Conservation (phyloP, 2,888 invertebrate genomes). For the Megamerina dolium region DNA sequence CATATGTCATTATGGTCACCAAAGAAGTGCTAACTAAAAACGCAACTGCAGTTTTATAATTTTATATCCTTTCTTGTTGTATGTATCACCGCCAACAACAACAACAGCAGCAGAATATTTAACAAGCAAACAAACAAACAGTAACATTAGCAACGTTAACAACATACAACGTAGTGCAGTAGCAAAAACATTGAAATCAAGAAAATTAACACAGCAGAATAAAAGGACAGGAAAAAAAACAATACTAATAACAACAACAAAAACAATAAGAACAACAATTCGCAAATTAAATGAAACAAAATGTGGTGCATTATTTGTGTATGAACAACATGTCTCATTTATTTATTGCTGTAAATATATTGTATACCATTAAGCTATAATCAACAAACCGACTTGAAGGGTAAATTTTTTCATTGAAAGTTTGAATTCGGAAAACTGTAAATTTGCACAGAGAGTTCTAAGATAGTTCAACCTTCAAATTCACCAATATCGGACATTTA, state of each 20-base stretch:
- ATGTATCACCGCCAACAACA: too few relatives aligned
- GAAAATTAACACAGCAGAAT: too few relatives aligned
- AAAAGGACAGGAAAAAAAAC: background rate
- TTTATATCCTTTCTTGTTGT: background rate
- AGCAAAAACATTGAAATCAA: too few relatives aligned
- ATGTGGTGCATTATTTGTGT: slow-evolving; percentile 44
- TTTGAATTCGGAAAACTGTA: too few relatives aligned
- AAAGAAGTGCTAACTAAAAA: slow-evolving; percentile 46
- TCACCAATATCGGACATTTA: too few relatives aligned
- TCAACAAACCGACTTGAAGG: too few relatives aligned
- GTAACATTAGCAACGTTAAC: slow-evolving; percentile 16
- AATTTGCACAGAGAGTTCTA: too few relatives aligned
- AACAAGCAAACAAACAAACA: slow-evolving; percentile 6
- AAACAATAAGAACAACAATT: slow-evolving; percentile 25
- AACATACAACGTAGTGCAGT: background rate
- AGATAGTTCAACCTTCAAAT: too few relatives aligned
- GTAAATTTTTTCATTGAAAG: too few relatives aligned
- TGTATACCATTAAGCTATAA: too few relatives aligned
- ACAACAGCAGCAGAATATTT: too few relatives aligned
- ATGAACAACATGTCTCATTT: slow-evolving; percentile 51
- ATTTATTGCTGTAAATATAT: slow-evolving; percentile 46
- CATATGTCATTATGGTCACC: slow-evolving; percentile 45
- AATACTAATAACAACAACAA: background rate
- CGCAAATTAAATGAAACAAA: slow-evolving; percentile 39
- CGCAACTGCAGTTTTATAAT: slow-evolving; percentile 32